Evolutionary conservation across 53 echinoderm and acorn worm genomes (phyloP).

Genomic region (Arbacia lixula): DNA sequence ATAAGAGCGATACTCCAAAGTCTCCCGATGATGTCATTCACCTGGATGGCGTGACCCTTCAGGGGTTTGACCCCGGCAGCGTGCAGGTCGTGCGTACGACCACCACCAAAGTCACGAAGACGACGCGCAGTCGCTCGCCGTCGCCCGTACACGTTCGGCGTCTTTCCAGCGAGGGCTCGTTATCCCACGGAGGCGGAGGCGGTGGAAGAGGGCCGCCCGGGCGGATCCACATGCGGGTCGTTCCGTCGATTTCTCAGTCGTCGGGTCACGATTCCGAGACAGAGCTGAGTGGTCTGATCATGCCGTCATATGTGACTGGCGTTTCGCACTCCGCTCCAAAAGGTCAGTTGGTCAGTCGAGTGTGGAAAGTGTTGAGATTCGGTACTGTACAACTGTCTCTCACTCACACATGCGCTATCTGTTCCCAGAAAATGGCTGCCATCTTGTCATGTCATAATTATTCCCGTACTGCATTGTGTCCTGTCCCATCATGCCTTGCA

Average conservation of each 20-base stretch:
- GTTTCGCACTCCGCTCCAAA: slow-evolving; percentile 57
- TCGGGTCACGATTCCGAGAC: slow-evolving; percentile 63
- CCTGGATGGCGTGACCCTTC: slow-evolving; percentile 86
- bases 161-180: slow-evolving; percentile 12
- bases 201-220: slow-evolving; percentile 24
- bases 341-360: slow-evolving; percentile 82
- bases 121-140: slow-evolving; percentile 83
- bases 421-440: no score
- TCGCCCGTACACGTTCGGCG: slow-evolving; percentile 69
- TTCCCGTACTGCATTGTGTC: no score
- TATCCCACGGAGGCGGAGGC: not conserved
- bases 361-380: not conserved
- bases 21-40: slow-evolving; percentile 58
- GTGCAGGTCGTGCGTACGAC: slow-evolving; percentile 83
- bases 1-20: not conserved
- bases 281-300: slow-evolving; percentile 38
- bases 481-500: no score
- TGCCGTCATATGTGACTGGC: slow-evolving; percentile 46
- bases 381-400: no score
- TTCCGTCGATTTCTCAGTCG: not conserved
- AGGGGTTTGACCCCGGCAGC: slow-evolving; percentile 82
- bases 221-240: slow-evolving; percentile 35
- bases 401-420: no score
- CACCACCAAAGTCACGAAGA: slow-evolving; percentile 82
- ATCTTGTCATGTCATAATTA: no score